These are phyloP conservation scores for Drosophila auraria DNA, from an alignment of 1,140 invertebrate species.

Conservation along the genomic window DNA sequence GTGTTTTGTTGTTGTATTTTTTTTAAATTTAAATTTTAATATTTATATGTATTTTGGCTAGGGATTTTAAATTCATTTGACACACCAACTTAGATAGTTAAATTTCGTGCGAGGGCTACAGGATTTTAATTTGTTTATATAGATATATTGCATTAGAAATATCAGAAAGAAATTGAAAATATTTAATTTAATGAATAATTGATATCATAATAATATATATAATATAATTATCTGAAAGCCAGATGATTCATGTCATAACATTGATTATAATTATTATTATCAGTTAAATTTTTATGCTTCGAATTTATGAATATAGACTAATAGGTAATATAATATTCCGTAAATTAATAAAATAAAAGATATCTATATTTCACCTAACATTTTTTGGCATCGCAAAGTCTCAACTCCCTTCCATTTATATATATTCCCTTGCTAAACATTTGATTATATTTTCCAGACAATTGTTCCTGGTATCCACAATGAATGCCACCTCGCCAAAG, in stretches of 20 bases:
- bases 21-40: not conserved
- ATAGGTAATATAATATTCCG: not conserved
- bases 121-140: not conserved
- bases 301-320: not conserved
- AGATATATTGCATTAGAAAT: not conserved
- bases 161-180: not conserved
- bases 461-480: slow-evolving; percentile 58
- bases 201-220: not conserved
- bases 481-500: slow-evolving; percentile 88
- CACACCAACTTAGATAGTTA: not conserved
- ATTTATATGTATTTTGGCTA: too few relatives aligned
- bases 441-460: slow-evolving; percentile 37
- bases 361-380: not conserved
- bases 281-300: not conserved
- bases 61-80: not conserved
- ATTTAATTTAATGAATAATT: not conserved
- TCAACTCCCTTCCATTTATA: not conserved
- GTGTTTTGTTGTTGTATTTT: not conserved
- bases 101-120: not conserved
- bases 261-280: too few relatives aligned
- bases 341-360: not conserved
- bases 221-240: too few relatives aligned
- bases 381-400: not conserved
- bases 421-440: not conserved
- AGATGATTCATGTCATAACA: too few relatives aligned